These are phyloP conservation scores for Rhagonycha lutea DNA, from an alignment of 2,888 invertebrate species.

Conservation along the genomic window DNA sequence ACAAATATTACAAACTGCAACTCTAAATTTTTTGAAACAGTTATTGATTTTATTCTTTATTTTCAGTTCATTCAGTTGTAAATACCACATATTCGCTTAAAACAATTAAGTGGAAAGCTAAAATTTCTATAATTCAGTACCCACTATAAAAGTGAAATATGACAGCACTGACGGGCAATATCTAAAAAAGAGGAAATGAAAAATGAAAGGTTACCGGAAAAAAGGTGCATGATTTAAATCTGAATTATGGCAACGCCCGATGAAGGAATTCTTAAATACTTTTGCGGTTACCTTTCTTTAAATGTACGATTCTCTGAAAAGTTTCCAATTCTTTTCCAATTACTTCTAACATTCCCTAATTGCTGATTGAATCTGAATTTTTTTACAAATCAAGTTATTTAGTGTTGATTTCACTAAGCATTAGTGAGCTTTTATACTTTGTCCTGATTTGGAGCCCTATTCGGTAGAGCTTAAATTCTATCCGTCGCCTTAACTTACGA, in stretches of 20 bases:
- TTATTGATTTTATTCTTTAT: neutral
- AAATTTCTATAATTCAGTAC: neutral
- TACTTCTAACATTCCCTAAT: neutral
- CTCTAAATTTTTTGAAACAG: too few species aligned
- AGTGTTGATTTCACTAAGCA: neutral
- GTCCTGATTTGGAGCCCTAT: neutral
- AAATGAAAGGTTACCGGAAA: slow-evolving; percentile 16
- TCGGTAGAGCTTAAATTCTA: neutral
- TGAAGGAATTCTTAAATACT: neutral
- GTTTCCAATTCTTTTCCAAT: neutral
- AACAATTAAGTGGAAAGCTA: neutral
- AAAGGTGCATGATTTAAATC: slow-evolving; percentile 13
- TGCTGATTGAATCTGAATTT: neutral
- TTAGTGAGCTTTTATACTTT: neutral
- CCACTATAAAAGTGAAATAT: slow-evolving; percentile 4
- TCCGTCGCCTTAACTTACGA: neutral
- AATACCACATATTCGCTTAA: neutral
- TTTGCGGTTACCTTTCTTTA: neutral
- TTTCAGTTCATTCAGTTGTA: neutral
- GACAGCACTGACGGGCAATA: neutral
- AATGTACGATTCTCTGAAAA: neutral
- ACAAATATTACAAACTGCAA: too few species aligned
- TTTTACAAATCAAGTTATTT: neutral
- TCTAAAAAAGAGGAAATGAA: neutral
- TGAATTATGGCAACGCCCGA: neutral